These are phyloP conservation scores for Arion vulgaris DNA, from an alignment of 1,140 invertebrate genomes.

Conservation along the genomic window DNA sequence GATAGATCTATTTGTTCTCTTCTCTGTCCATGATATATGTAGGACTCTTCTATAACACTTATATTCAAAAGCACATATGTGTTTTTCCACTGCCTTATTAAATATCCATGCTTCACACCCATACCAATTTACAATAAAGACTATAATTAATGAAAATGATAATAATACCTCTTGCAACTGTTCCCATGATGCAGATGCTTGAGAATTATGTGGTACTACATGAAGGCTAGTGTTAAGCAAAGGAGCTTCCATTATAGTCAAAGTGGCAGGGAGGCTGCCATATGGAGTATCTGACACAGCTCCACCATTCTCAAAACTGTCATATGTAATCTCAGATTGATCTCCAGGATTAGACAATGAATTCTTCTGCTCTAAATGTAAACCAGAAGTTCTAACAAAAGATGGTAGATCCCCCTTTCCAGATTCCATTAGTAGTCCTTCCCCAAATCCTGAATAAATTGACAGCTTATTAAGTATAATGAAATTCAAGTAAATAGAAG, in stretches of 20 bases:
- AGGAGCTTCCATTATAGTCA: background rate
- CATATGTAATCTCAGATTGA: background rate
- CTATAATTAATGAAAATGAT: too few species aligned
- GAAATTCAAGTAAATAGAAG: too few species aligned
- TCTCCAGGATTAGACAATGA: background rate
- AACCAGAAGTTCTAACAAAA: background rate
- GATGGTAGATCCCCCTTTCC: background rate
- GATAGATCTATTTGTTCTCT: too few species aligned
- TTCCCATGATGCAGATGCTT: conserved; percentile 25
- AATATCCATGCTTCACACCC: too few species aligned
- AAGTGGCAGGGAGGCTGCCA: background rate
- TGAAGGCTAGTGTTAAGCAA: background rate
- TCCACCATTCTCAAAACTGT: background rate
- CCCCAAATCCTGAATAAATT: background rate
- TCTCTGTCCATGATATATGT: too few species aligned
- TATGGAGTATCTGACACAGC: background rate
- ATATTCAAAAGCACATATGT: too few species aligned
- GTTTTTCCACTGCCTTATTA: too few species aligned
- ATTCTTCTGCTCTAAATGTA: background rate
- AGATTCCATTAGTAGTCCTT: background rate
- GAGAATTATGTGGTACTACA: conserved; percentile 7
- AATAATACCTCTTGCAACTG: conserved; percentile 13
- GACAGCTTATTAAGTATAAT: too few species aligned
- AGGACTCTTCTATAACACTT: too few species aligned
- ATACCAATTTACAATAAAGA: too few species aligned